A percentile compares a stretch with the other conserved stretches of the same genome.
Conservation (phyloP, 2,797 vertebrate species). For the Peromyscus attwateri region DNA sequence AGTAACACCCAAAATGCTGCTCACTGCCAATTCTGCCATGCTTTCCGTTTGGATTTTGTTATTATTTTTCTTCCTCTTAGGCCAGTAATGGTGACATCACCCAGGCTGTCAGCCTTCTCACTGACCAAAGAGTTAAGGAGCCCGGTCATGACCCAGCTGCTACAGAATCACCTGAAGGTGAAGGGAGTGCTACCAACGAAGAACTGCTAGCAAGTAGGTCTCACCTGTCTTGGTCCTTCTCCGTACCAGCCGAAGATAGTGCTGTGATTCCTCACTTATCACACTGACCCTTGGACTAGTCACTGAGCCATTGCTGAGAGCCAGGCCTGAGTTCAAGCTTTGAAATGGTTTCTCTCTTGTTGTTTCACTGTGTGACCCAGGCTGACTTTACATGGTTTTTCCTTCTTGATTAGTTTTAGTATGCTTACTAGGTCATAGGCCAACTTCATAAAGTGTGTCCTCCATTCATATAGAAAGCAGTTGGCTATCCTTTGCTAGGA, state of each 20-base stretch:
- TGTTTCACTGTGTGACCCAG: neutral
- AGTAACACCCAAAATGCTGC: neutral
- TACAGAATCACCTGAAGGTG: constrained; percentile 85
- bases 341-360: neutral
- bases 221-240: neutral
- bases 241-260: neutral
- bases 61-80: constrained; percentile 78
- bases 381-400: neutral
- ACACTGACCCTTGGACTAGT: neutral
- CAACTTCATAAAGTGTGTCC: neutral
- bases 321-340: neutral
- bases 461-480: neutral
- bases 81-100: constrained; percentile 95
- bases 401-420: neutral
- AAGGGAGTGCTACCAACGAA: constrained; percentile 84
- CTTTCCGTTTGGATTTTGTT: constrained; percentile 46
- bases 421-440: neutral
- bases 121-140: constrained; percentile 87
- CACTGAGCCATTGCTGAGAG: neutral
- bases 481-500: neutral
- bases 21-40: neutral
- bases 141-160: constrained; percentile 83
- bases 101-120: constrained; percentile 94
- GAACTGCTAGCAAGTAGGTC: constrained; percentile 87
- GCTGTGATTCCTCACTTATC: neutral